phyloP scores from a whole-genome alignment of 2,888 invertebrate genomes.

The Aspidiotus rigidus region DNA sequence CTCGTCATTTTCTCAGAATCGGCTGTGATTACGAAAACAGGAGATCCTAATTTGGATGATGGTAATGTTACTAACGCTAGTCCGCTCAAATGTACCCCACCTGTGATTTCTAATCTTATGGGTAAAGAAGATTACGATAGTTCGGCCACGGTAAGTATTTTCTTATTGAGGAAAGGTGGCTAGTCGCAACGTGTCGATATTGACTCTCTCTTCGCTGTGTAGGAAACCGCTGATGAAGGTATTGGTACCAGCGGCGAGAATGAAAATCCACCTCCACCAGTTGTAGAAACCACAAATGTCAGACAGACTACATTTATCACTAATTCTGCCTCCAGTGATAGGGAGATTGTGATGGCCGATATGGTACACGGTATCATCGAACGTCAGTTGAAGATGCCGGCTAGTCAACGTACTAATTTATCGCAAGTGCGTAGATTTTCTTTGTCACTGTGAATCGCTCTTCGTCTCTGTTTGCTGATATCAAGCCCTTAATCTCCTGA shows the following conservation, averaged over 20 bases:
- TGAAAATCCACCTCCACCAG: conserved; percentile 35
- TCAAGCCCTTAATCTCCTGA: not conserved
- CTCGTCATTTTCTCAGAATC: conserved; percentile 6
- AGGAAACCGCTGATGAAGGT: conserved; percentile 76
- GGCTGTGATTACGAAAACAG: conserved; percentile 25
- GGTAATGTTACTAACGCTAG: conserved; percentile 16
- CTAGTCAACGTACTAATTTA: conserved; percentile 8
- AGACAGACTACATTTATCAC: not conserved
- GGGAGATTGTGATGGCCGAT: conserved; percentile 17
- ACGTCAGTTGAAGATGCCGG: conserved; percentile 16
- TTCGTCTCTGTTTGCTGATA: not conserved
- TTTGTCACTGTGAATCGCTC: no score
- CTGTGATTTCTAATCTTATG: conserved; percentile 30
- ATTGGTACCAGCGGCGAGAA: conserved; percentile 44
- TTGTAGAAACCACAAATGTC: conserved; percentile 31
- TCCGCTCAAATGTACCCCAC: conserved; percentile 37
- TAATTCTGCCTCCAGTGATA: not conserved
- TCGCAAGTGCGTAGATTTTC: not conserved
- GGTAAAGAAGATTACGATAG: conserved; percentile 50
- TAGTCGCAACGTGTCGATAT: not conserved
- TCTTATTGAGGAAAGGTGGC: not conserved
- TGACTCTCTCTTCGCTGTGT: not conserved
- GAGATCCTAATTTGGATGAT: conserved; percentile 1
- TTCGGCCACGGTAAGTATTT: conserved; percentile 48
- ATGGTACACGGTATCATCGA: conserved; percentile 19